phyloP scores from a whole-genome alignment of 2,113 vertebrate genomes.

The Microtus richardsoni region DNA sequence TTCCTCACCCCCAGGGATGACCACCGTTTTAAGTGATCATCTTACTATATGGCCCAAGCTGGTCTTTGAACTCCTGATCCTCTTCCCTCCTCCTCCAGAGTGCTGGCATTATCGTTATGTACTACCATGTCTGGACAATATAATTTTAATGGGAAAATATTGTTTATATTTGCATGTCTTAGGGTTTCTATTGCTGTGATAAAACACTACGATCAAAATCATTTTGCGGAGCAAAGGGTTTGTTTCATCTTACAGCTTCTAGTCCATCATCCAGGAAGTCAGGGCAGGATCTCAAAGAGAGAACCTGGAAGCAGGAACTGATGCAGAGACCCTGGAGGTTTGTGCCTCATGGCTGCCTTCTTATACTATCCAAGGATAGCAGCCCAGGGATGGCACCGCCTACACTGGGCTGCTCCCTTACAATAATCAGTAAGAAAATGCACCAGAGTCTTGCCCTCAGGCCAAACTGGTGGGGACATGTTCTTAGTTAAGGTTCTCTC shows the following conservation, averaged over 20 bases:
- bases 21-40: background rate
- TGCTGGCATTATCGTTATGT: background rate
- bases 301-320: background rate
- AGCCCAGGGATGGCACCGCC: background rate
- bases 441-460: background rate
- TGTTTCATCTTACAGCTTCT: background rate
- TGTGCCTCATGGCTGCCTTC: background rate
- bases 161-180: background rate
- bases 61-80: background rate
- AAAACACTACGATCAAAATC: background rate
- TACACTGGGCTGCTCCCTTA: background rate
- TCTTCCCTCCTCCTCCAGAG: background rate
- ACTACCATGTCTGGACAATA: background rate
- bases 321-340: background rate
- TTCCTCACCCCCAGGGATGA: background rate
- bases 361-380: background rate
- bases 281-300: background rate
- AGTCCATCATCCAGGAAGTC: background rate
- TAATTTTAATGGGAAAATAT: conserved; percentile 13
- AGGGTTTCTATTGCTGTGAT: background rate
- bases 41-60: background rate
- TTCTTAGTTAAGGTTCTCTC: background rate
- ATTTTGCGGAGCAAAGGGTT: background rate
- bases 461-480: background rate
- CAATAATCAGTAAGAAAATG: background rate